Evolutionary conservation across 2,113 vertebrate species (phyloP), one percentile per base, ranked within the genome.

Genomic region (Thamnaconus septentrionalis): DNA sequence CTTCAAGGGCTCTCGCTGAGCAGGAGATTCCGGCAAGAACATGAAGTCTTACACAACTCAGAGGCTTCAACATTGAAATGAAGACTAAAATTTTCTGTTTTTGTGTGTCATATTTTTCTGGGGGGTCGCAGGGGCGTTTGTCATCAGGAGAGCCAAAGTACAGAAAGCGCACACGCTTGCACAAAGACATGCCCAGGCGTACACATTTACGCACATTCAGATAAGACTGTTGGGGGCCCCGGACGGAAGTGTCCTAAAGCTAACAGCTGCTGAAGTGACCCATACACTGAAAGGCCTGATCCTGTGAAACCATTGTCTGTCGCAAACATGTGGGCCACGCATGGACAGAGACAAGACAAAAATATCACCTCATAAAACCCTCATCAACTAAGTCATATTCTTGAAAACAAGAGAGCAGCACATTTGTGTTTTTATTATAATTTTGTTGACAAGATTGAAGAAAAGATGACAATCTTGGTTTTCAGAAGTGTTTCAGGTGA

Each of bases 231-330:
- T 50, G 79, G 84, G 80, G 87, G 87, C 84, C 82, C 87, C 81
- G 43, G 66, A 67, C 80, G 76, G 86, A 89, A 88, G 75, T 78
- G 65, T 66, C 61, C 18, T 79, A 86, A 85, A 83, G 78, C 82
- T 80, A 83, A 82, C 87, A 74, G 78, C 51, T 64, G n/a, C 72
- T 76, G 78, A 81, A 74, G 64, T 84, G 80, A 87, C 68, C 71
- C 71, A 75, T 79, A 80, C 77, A 80, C 59, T 69, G 62, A 88
- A 90, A 88, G 9, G 80, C 86, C 87, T 90, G 87, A 90, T 76
- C 85, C 73, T 57, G 88, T 89, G 68, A 86, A 91, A 90, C 78
- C 62, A 82, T 89, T 91, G 87, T 88, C 69, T 70, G 53, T 42
- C 53, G 41, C 64, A 57, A 67, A 70, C 53, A 76, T 71, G 68